phyloP scores from a whole-genome alignment of 2,888 invertebrate species.

The Andricus quercusramuli region DNA sequence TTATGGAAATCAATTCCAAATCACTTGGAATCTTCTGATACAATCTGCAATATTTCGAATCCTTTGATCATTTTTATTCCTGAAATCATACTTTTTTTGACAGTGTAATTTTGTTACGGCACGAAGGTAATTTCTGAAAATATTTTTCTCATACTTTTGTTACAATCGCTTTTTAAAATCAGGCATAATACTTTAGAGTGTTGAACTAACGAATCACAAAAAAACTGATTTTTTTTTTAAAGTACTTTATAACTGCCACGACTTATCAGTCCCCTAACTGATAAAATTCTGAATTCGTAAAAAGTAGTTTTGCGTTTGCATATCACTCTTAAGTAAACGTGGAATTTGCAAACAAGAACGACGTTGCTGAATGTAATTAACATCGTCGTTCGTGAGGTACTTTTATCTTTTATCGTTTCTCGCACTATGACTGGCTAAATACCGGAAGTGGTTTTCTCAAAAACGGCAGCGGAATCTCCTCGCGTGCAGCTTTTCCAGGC shows the following conservation, averaged over 20 bases:
- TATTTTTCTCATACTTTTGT: not conserved
- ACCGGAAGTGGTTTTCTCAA: constrained; percentile 66
- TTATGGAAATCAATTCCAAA: too few relatives aligned
- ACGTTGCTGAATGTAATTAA: constrained; percentile 21
- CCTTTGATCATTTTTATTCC: too few relatives aligned
- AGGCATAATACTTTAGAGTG: not conserved
- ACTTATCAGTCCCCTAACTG: not conserved
- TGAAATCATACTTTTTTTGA: too few relatives aligned
- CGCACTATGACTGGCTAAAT: constrained; percentile 57
- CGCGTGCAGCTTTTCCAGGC: constrained; percentile 3
- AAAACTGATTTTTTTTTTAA: not conserved
- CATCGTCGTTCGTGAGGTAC: constrained; percentile 51
- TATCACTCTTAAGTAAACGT: constrained; percentile 22
- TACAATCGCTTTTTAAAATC: not conserved
- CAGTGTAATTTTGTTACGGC: not conserved
- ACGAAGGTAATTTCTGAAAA: not conserved
- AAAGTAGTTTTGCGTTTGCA: constrained; percentile 8
- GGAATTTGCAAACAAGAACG: constrained; percentile 10
- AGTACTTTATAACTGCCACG: not conserved
- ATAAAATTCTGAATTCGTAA: constrained; percentile 12
- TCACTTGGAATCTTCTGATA: too few relatives aligned
- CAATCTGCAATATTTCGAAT: too few relatives aligned
- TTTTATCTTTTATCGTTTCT: constrained; percentile 51
- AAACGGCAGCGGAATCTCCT: constrained; percentile 56
- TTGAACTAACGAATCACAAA: not conserved